Base-by-base conservation (phyloP, 2,113 vertebrate genomes). In the Nesogale talazaci region DNA sequence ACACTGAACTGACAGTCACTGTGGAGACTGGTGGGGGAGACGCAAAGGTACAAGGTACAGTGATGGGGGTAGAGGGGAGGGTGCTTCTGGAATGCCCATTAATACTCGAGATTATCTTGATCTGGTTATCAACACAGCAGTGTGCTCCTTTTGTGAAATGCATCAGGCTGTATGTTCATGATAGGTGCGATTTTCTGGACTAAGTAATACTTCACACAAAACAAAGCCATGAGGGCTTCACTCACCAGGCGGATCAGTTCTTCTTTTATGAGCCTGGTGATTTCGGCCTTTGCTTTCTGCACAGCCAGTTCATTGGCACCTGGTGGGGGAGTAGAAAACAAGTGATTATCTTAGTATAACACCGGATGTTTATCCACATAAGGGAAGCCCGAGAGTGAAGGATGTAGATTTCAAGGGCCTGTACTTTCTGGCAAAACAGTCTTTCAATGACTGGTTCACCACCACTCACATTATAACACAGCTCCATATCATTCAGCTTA, bases 251-350 rank as follows among this genome's bases (percentile, higher is more conserved):
- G 98, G 97, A 99, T 99, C 88, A 99, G 98, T 95, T 99, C 99
- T 96, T 99, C 99, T 97, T 99, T 99, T 98, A 99, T 99, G 93
- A 99, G 98, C 40, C 99, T 98, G 12, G 99, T 99, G 94, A 99
- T 99, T 98, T 99, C 99, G 11, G 99, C 99, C 97, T 99, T 99
- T 42, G 99, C 99, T 98, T 99, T 99, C 97, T 99, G 99, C 84
- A 99, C 99, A 95, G 99, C 99, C 97, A 99, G 95, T 96, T 99
- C 99, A 83, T 99, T 99, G 63, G 99, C 99, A 98, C 99, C 99
- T 99, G 29, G 88, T 96, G 46, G 82, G 23, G 16, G 17, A 91
- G 38, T n/a, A 38, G 91, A 84, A 83, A 94, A 63, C 29, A 23
- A 9, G 42, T n/a, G 31, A 91, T 77, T 90, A 2, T 5, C 46